Percentiles rank a stretch among this genome's conserved stretches.
phyloP scores from a whole-genome alignment of 1,140 invertebrate genomes.

The Calephelis virginiensis region DNA sequence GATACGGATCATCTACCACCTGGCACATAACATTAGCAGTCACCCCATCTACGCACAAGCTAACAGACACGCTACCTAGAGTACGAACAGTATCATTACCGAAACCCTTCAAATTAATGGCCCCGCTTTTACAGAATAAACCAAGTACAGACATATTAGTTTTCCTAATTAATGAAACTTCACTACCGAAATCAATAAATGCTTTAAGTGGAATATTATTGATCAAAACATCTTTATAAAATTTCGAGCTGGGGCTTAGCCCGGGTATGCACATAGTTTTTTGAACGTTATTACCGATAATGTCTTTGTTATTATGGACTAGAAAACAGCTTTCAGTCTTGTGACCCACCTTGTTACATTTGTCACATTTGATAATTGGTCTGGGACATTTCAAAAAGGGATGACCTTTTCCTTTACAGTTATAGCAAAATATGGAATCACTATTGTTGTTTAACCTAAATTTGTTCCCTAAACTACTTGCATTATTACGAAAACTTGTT shows the following conservation, averaged over 20 bases:
- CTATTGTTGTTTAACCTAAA: background rate
- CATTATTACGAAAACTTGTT: background rate
- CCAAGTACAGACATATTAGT: constrained; percentile 16
- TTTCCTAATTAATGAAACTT: constrained; percentile 22
- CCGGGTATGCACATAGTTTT: constrained; percentile 26
- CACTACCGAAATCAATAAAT: constrained; percentile 34
- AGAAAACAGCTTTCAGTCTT: constrained; percentile 20
- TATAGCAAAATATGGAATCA: constrained; percentile 25
- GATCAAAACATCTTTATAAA: constrained; percentile 23
- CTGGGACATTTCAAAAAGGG: constrained; percentile 25
- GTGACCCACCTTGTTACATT: constrained; percentile 29
- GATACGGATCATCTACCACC: constrained; percentile 27
- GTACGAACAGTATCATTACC: constrained; percentile 29
- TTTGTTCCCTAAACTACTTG: background rate
- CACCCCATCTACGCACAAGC: constrained; percentile 31
- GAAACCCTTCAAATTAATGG: constrained; percentile 27
- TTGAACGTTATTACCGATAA: background rate
- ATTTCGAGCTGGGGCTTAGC: constrained; percentile 20
- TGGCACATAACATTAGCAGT: constrained; percentile 19
- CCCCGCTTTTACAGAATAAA: background rate
- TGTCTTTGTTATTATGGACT: background rate
- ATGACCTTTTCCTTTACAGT: constrained; percentile 35
- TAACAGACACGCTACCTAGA: constrained; percentile 21
- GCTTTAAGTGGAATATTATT: constrained; percentile 19
- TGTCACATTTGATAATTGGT: constrained; percentile 25